Conservation (phyloP, 2,888 invertebrate species). For the Metalampra italica region DNA sequence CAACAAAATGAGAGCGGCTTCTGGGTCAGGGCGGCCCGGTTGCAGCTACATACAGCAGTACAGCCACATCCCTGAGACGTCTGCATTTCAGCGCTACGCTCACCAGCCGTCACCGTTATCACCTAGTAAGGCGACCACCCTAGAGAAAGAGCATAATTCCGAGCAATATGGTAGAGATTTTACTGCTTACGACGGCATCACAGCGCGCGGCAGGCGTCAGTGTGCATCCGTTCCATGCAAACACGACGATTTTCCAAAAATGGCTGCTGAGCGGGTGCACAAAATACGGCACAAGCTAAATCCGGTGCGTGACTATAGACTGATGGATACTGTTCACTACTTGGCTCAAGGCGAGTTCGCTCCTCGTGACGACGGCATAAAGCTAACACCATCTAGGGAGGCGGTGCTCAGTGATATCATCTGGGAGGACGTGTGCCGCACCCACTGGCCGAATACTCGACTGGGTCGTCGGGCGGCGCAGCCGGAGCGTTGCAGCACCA, state of each 20-base stretch:
- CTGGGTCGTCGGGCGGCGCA: constrained; percentile 53
- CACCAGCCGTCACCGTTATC: constrained; percentile 53
- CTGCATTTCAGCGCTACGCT: constrained; percentile 63
- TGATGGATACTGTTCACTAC: constrained; percentile 73
- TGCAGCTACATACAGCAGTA: constrained; percentile 70
- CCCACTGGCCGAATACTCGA: constrained; percentile 68
- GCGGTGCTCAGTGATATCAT: constrained; percentile 71
- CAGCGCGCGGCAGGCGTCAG: constrained; percentile 62
- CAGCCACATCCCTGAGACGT: constrained; percentile 65
- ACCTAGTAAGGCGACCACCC: constrained; percentile 57
- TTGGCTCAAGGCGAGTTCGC: constrained; percentile 73
- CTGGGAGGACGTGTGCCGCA: constrained; percentile 72
- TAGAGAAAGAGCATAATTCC: constrained; percentile 66
- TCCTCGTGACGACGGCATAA: constrained; percentile 70
- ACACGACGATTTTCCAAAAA: constrained; percentile 53
- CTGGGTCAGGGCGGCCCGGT: constrained; percentile 42
- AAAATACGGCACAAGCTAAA: constrained; percentile 69
- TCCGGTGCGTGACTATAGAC: constrained; percentile 65
- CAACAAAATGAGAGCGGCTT: constrained; percentile 34
- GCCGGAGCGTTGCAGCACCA: constrained; percentile 49
- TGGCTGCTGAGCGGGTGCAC: constrained; percentile 64
- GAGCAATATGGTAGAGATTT: constrained; percentile 70
- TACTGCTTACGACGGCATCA: constrained; percentile 67
- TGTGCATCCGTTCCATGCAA: constrained; percentile 66
- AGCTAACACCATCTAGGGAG: constrained; percentile 67